Base-by-base conservation (phyloP, 2,888 invertebrate genomes). In the Nymphalis urticae region DNA sequence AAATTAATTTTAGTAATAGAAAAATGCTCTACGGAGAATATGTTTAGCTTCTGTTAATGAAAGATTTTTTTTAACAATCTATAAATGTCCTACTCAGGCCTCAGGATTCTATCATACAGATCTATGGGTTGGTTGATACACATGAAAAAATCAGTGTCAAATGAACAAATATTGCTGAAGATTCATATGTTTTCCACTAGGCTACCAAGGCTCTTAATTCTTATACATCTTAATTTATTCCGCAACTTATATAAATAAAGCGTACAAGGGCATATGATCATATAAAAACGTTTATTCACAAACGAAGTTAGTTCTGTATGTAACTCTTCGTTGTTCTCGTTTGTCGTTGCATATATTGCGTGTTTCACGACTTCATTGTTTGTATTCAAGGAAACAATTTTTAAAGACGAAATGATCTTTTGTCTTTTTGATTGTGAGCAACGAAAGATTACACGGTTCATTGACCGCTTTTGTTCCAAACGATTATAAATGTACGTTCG, bases 391-490 rank as follows among this genome's bases (percentile, higher is more conserved):
- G 42, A 42, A 42, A 42, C 13, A 10, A 42, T 50, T 51, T 51
- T 21, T 21, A 51, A 51, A 21, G 21, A 21, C 21, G 19, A 19
- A 51, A 51, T 51, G 21, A 10, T 21, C 51, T 51, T 51, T 51
- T 51, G 51, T 51, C 19, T 21, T 48, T 32, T 48, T 19, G 8
- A 54, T 8, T 56, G 0, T 2, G 8, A 32, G 1, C 17, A n/a
- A 56, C 32, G 9, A 32, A 56, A 56, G 54, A 56, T 56, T 56
- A 56, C 32, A 32, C 8, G n/a, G 54, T 56, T 32, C 32, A 56
- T 27, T 56, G 32, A 56, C 54, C 54, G 17, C 17, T 27, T 56
- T 56, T 32, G 54, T 56, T 56, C 27, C n/a, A 56, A 51, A 17
- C 32, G 54, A 32, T 56, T 56, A 32, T 56, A 16, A 24, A 27